A percentile compares a stretch with the other conserved stretches of the same genome.
These are phyloP conservation scores for Leucosticte australis DNA, from an alignment of 2,113 vertebrate species.

Conservation along the genomic window DNA sequence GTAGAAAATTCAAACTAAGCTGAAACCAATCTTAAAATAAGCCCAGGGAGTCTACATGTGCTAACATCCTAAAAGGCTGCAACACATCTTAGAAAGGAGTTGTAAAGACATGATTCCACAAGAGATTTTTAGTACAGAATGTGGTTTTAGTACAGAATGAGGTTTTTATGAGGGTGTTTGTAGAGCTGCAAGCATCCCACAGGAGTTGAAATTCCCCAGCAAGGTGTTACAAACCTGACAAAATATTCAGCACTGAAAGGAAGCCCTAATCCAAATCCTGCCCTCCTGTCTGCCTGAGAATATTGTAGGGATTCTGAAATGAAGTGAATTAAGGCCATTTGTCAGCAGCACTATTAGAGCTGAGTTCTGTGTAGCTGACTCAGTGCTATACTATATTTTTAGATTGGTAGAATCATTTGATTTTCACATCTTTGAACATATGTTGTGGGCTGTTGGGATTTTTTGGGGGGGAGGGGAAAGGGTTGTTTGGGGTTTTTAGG, in stretches of 20 bases:
- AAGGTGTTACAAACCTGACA: background rate
- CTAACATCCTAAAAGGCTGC: background rate
- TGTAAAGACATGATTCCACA: background rate
- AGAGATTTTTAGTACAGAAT: background rate
- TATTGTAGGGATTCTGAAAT: background rate
- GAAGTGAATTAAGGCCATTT: background rate
- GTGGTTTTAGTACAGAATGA: background rate
- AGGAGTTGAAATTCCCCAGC: background rate
- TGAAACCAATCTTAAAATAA: background rate
- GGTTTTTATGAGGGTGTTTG: background rate
- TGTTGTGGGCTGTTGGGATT: background rate
- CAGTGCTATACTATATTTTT: background rate
- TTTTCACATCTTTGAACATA: background rate
- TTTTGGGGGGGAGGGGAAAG: background rate
- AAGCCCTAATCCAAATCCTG: background rate
- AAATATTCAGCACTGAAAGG: background rate
- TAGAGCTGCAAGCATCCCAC: background rate
- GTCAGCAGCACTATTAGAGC: background rate
- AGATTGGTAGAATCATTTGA: background rate
- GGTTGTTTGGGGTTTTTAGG: background rate
- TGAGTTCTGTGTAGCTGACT: background rate
- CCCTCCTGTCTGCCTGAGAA: background rate
- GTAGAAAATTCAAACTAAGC: background rate
- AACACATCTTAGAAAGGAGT: background rate
- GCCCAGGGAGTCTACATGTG: background rate